A percentile compares a stretch with the other conserved stretches of the same genome.
Conservation (phyloP, 2,888 invertebrate species). For the Esperia sulphurella region DNA sequence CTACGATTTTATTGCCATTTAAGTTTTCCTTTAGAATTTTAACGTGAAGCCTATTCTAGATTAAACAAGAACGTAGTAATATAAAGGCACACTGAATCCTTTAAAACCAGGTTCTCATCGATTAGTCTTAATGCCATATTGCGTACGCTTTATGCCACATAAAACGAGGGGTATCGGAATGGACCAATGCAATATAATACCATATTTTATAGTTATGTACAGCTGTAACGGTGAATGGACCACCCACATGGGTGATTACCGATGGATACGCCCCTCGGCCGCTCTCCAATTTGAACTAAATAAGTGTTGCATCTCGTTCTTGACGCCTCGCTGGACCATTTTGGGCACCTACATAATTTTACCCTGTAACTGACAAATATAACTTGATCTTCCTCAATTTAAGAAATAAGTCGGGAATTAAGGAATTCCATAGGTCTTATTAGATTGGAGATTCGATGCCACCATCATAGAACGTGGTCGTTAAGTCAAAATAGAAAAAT, state of each 20-base stretch:
- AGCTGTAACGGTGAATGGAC: conserved; percentile 40
- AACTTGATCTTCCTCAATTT: conserved; percentile 15
- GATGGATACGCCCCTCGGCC: conserved; percentile 51
- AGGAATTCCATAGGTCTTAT: conserved; percentile 18
- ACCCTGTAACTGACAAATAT: conserved; percentile 23
- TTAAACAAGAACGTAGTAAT: no score
- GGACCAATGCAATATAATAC: conserved; percentile 45
- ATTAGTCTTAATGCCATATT: conserved; percentile 20
- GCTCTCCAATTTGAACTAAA: conserved; percentile 63
- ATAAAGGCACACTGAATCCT: not conserved
- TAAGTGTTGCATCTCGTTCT: conserved; percentile 33
- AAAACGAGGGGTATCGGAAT: conserved; percentile 55
- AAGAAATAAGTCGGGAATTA: not conserved
- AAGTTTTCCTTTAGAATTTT: no score
- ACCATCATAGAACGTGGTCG: conserved; percentile 23
- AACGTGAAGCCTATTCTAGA: no score
- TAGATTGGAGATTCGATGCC: conserved; percentile 17
- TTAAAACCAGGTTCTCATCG: conserved; percentile 5
- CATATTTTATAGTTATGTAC: conserved; percentile 54
- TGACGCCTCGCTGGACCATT: conserved; percentile 34
- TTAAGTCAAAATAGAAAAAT: conserved; percentile 30
- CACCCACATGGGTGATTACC: conserved; percentile 61
- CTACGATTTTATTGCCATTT: no score
- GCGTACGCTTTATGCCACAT: conserved; percentile 45
- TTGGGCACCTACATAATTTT: conserved; percentile 50